Evolutionary conservation across 2,113 vertebrate species (phyloP), one percentile per base, ranked within the genome.

Genomic region (Apaloderma vittatum): DNA sequence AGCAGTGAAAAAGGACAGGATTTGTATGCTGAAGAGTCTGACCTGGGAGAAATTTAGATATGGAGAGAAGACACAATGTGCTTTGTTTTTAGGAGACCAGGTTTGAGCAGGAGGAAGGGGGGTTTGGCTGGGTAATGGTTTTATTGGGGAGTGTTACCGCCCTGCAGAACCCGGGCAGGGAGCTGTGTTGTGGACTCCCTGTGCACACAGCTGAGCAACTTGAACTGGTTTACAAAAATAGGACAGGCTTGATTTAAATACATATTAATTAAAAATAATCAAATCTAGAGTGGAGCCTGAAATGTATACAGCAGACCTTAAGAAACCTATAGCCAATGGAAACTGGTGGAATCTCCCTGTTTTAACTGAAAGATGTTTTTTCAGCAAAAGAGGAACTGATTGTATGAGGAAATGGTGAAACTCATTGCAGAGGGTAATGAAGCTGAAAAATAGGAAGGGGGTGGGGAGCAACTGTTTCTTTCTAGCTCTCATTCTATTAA

Each of bases 371-470:
- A 73, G 34, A 2, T 23, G 65, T 57, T n/a, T 71, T 40, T 67
- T 36, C 63, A 71, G 51, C 26, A 43, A 10, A 88, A 84, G 79
- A 80, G 86, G 59, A 81, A 55, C 34, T 61, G 75, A 12, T 32
- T 80, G 65, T 46, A 12, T 18, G 70, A 88, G 90, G 88, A 92
- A 93, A 29, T 59, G n/a, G 81, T 0, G 6, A 73, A 85, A 23
- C 6, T 5, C 1, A 0, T 26, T 70, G 61, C 86, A 43, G 90
- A 86, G 88, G 75, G 86, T 11, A 88, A 77, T 75, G 93, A 92
- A 66, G 83, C 92, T 95, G 95, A 81, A 85, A 90, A 78, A 30
- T 4, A 36, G 34, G 30, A 86, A 95, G 92, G 65, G 82, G 72
- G 86, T 88, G 79, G 82, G 54, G 88, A 72, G 92, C 66, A 92